Conservation (phyloP, 2,888 invertebrate species). For the Penaeus monodon region DNA sequence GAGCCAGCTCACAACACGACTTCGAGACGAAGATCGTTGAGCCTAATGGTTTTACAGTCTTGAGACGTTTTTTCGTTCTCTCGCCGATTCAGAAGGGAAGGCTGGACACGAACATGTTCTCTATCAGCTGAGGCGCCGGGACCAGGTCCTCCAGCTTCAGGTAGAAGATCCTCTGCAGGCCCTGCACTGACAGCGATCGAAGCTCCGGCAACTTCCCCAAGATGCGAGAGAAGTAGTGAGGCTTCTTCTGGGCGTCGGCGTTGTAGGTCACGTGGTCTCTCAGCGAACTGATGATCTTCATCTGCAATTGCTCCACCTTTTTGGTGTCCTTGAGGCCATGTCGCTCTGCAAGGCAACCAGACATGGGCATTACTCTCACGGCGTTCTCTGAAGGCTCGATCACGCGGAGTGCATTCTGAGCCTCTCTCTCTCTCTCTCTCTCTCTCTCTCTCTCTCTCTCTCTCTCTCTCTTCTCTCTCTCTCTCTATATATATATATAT, state of each 20-base stretch:
- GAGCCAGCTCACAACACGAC: conserved; percentile 29
- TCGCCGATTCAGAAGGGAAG: conserved; percentile 82
- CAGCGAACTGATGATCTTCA: conserved; percentile 94
- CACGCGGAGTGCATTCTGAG: too few species aligned
- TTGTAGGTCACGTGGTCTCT: conserved; percentile 96
- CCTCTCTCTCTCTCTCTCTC: too few species aligned
- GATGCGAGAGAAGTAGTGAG: conserved; percentile 93
- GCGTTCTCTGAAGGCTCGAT: too few species aligned
- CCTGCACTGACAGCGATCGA: conserved; percentile 91
- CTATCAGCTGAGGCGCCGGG: conserved; percentile 78
- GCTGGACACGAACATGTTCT: conserved; percentile 95
- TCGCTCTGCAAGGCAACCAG: conserved; percentile 78
- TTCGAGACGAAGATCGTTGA: too few species aligned
- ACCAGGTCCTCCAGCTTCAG: conserved; percentile 72
- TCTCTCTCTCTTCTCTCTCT: too few species aligned
- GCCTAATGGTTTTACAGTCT: too few species aligned
- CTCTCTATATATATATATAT: too few species aligned
- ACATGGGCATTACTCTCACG: too few species aligned
- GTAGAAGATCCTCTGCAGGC: conserved; percentile 93
- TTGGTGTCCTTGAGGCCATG: conserved; percentile 92
- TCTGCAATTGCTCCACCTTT: conserved; percentile 93
- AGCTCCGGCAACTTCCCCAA: conserved; percentile 93
- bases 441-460: too few species aligned
- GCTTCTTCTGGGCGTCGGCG: conserved; percentile 87
- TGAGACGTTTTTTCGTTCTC: neutral